phyloP scores from a whole-genome alignment of 2,797 vertebrate genomes.

The Protosalanx chinensis region DNA sequence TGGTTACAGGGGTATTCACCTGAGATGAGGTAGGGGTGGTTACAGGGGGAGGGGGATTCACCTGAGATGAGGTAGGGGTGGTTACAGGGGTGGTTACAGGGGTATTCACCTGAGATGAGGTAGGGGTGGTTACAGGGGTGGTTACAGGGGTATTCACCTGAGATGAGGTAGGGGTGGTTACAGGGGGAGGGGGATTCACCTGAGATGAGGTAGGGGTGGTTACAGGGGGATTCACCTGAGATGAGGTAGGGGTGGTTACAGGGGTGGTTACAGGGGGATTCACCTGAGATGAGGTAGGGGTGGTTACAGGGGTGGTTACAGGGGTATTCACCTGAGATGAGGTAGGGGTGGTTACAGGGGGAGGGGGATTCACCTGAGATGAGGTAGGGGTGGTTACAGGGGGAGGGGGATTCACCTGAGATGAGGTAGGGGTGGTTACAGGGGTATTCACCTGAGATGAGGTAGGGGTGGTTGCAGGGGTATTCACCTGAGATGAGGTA shows the following conservation, averaged over 20 bases:
- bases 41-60: conserved; percentile 26
- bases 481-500: too few relatives aligned
- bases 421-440: conserved; percentile 99
- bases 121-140: conserved; percentile 91
- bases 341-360: too few relatives aligned
- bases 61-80: conserved; percentile 96
- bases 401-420: conserved; percentile 65
- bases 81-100: conserved; percentile 79
- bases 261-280: too few relatives aligned
- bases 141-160: conserved; percentile 62
- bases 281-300: conserved; percentile 20
- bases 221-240: neutral
- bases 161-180: conserved; percentile 98
- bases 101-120: conserved; percentile 83
- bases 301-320: neutral
- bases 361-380: conserved; percentile 75
- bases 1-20: too few relatives aligned
- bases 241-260: conserved; percentile 8
- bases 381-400: conserved; percentile 96
- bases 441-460: conserved; percentile 80
- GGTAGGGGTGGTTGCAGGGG: conserved; percentile 93
- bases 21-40: too few relatives aligned
- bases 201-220: too few relatives aligned
- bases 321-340: too few relatives aligned
- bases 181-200: conserved; percentile 54